phyloP scores from a whole-genome alignment of 2,113 vertebrate species.

The Pseudolaguvia tuberculata region DNA sequence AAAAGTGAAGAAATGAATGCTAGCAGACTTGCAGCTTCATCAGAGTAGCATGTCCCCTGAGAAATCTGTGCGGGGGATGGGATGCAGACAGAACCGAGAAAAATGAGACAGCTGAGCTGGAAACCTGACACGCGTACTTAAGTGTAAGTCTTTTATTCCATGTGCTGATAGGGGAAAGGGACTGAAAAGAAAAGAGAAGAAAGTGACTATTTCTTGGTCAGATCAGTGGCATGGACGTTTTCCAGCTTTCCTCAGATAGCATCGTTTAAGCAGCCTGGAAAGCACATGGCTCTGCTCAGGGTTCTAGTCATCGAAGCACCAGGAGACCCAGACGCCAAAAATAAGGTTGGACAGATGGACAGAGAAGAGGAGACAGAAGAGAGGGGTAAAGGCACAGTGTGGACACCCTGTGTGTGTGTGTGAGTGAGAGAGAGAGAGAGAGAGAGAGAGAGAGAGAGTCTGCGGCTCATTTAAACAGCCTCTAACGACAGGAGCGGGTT shows the following conservation, averaged over 20 bases:
- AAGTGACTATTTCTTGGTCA: conserved; percentile 3
- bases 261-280: conserved; percentile 9
- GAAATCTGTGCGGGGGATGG: conserved; percentile 26
- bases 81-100: conserved; percentile 9
- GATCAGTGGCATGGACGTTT: neutral
- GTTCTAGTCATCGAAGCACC: conserved; percentile 6
- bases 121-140: neutral
- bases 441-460: no score
- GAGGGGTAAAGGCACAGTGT: neutral
- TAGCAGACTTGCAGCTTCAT: neutral
- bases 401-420: no score
- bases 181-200: neutral
- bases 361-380: neutral
- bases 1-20: neutral
- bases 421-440: conserved; percentile 10
- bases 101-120: conserved; percentile 11
- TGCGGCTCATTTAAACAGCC: conserved; percentile 33
- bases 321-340: neutral
- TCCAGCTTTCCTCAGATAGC: conserved; percentile 8
- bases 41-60: conserved; percentile 18
- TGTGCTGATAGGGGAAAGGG: neutral
- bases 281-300: neutral
- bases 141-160: neutral
- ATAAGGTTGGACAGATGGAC: conserved; percentile 28
- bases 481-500: conserved; percentile 38